Evolutionary conservation across 2,797 vertebrate species (phyloP).

Genomic region (Anableps anableps): DNA sequence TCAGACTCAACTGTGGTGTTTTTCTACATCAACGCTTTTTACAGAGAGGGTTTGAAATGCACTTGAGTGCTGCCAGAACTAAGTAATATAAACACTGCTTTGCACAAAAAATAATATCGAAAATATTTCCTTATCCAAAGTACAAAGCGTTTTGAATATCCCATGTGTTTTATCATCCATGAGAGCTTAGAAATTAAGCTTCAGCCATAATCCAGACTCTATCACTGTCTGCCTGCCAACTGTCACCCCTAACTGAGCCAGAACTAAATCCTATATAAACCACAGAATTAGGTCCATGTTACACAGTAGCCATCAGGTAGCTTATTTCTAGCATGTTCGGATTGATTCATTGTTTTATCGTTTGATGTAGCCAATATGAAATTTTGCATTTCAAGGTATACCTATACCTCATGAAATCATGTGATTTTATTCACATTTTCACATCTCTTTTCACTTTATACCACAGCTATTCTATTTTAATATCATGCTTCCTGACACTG

Average conservation of each 20-base stretch:
- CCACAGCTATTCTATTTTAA: conserved; percentile 45
- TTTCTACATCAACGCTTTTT: conserved; percentile 21
- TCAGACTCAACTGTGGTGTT: conserved; percentile 52
- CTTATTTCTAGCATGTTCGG: conserved; percentile 11
- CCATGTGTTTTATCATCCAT: conserved; percentile 76
- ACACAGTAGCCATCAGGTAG: conserved; percentile 37
- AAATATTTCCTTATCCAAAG: conserved; percentile 57
- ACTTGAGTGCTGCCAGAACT: background rate
- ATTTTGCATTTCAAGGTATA: conserved; percentile 1
- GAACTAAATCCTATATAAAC: conserved; percentile 70
- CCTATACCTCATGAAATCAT: too few relatives aligned
- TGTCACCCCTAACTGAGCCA: conserved; percentile 67
- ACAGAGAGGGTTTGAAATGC: conserved; percentile 11
- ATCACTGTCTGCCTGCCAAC: conserved; percentile 73
- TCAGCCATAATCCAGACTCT: conserved; percentile 73
- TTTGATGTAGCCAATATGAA: background rate
- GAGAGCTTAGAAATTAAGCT: conserved; percentile 76
- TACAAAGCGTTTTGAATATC: conserved; percentile 62
- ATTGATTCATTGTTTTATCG: background rate
- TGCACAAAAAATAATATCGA: conserved; percentile 37
- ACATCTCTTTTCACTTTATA: conserved; percentile 34
- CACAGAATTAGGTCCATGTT: conserved; percentile 68
- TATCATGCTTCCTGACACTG: conserved; percentile 58
- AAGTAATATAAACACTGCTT: conserved; percentile 3
- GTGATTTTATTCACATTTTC: background rate